Conservation (phyloP, 2,113 vertebrate species). For the Brachypteracias leptosomus region DNA sequence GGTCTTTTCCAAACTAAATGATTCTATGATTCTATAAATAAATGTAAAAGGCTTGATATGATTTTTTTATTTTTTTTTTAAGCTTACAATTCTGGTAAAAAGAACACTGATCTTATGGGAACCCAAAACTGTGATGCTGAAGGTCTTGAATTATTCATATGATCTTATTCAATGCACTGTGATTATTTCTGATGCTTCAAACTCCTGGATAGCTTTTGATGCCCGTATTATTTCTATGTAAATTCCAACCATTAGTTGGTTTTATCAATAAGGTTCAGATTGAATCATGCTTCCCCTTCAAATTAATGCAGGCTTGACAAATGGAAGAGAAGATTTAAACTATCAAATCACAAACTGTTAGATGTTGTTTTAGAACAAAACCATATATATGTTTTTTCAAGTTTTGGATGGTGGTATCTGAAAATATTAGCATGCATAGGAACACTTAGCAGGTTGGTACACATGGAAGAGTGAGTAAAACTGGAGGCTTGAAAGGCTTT, state of each 20-base stretch:
- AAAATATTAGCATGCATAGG: not conserved
- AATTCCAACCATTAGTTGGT: constrained; percentile 56
- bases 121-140: constrained; percentile 23
- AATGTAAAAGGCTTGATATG: not conserved
- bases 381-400: not conserved
- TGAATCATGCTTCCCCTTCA: constrained; percentile 39
- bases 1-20: no score
- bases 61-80: not conserved
- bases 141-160: constrained; percentile 57
- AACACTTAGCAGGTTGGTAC: not conserved
- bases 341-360: not conserved
- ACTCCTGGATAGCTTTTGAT: constrained; percentile 62
- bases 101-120: constrained; percentile 19
- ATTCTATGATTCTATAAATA: no score
- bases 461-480: not conserved
- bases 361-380: not conserved
- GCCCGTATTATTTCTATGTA: constrained; percentile 63
- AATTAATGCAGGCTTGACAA: constrained; percentile 24
- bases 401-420: not conserved
- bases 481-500: not conserved
- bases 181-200: constrained; percentile 55
- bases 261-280: constrained; percentile 58
- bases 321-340: constrained; percentile 18
- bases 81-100: not conserved
- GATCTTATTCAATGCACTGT: constrained; percentile 45